Conservation (phyloP, 2,797 vertebrate species). For the Pipistrellus kuhlii region DNA sequence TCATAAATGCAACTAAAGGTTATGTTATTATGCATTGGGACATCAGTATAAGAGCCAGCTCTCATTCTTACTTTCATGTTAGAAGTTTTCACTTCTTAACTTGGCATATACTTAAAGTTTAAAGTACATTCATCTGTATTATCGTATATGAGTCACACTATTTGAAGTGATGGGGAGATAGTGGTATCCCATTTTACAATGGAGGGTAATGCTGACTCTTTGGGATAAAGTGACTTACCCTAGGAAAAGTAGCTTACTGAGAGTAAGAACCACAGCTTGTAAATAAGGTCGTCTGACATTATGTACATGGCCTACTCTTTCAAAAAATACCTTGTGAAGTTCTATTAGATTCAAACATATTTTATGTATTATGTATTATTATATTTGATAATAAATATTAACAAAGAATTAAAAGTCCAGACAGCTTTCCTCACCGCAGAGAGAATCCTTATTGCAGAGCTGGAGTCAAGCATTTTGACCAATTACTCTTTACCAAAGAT, state of each 20-base stretch:
- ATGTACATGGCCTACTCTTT: neutral
- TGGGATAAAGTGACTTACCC: neutral
- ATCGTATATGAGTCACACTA: neutral
- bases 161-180: neutral
- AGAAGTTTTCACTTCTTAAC: neutral
- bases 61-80: constrained; percentile 1
- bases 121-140: neutral
- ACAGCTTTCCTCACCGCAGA: neutral
- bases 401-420: neutral
- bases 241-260: neutral
- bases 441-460: neutral
- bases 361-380: neutral
- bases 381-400: neutral
- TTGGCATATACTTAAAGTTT: neutral
- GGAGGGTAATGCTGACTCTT: neutral
- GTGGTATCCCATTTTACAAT: neutral
- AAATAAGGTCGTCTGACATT: neutral
- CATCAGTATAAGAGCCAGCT: neutral
- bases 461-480: neutral
- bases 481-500: neutral
- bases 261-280: neutral
- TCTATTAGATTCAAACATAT: neutral
- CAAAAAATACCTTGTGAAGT: neutral
- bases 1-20: neutral
- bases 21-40: neutral